phyloP scores from a whole-genome alignment of 2,888 invertebrate species.

The Lamproptera curius region DNA sequence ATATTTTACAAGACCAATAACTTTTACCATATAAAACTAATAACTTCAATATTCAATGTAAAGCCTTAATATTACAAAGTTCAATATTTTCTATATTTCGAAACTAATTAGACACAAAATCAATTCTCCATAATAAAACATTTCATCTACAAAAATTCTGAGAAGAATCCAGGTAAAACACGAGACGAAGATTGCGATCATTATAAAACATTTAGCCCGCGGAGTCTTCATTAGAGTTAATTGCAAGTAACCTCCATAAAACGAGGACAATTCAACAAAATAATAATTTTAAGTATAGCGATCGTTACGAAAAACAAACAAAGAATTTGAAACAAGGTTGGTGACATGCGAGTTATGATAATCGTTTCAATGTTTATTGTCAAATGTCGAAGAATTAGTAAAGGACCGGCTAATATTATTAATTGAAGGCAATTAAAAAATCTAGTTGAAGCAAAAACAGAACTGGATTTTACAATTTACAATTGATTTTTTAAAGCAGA shows the following conservation, averaged over 20 bases:
- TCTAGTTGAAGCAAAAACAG: no score
- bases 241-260: constrained; percentile 3
- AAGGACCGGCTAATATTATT: no score
- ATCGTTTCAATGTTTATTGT: no score
- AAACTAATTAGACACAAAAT: neutral
- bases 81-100: neutral
- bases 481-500: no score
- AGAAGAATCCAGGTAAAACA: constrained; percentile 5
- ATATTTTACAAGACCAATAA: no score
- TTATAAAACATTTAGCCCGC: constrained; percentile 1
- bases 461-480: no score
- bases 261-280: constrained; percentile 1
- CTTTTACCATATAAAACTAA: neutral
- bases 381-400: no score
- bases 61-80: neutral
- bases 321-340: constrained; percentile 11
- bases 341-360: no score
- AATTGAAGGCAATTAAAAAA: no score
- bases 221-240: constrained; percentile 6
- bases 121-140: neutral
- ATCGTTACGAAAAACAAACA: neutral
- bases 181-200: neutral
- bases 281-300: constrained; percentile 6
- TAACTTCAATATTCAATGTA: neutral
- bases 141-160: constrained; percentile 3